Evolutionary conservation across 2,888 invertebrate genomes (phyloP).

Genomic region (Portevinia maculata): DNA sequence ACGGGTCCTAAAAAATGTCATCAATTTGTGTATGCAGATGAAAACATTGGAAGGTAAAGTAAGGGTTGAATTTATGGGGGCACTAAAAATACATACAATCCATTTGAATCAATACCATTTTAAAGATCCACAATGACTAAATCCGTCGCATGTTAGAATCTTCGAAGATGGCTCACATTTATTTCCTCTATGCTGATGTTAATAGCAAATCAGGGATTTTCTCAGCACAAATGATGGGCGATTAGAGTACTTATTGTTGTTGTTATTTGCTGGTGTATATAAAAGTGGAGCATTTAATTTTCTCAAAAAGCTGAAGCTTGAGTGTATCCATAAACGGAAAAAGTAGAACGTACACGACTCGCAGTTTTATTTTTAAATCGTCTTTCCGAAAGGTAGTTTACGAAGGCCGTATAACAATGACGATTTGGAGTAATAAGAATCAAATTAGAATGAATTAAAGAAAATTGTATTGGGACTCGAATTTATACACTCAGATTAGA

Average conservation of each 20-base stretch:
- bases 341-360: slow-evolving; percentile 38
- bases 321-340: slow-evolving; percentile 13
- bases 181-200: slow-evolving; percentile 56
- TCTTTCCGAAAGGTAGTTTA: slow-evolving; percentile 35
- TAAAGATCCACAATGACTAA: slow-evolving; percentile 46
- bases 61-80: slow-evolving; percentile 67
- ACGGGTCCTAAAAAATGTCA: slow-evolving; percentile 27
- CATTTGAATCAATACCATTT: slow-evolving; percentile 71
- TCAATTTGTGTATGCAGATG: slow-evolving; percentile 58
- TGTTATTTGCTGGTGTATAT: slow-evolving; percentile 31
- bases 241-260: slow-evolving; percentile 45
- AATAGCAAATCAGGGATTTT: slow-evolving; percentile 70
- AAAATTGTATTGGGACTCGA: slow-evolving; percentile 41
- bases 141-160: slow-evolving; percentile 30
- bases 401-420: slow-evolving; percentile 37
- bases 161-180: slow-evolving; percentile 59
- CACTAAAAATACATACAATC: slow-evolving; percentile 70
- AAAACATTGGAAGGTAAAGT: slow-evolving; percentile 46
- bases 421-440: slow-evolving; percentile 38
- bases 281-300: slow-evolving; percentile 54
- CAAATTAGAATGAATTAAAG: slow-evolving; percentile 41
- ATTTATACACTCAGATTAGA: neutral
- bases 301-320: slow-evolving; percentile 16
- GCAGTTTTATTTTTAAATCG: slow-evolving; percentile 44
- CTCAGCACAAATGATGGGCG: slow-evolving; percentile 60